Evolutionary conservation across 2,888 invertebrate species (phyloP).

Genomic region (Danaus chrysippus): DNA sequence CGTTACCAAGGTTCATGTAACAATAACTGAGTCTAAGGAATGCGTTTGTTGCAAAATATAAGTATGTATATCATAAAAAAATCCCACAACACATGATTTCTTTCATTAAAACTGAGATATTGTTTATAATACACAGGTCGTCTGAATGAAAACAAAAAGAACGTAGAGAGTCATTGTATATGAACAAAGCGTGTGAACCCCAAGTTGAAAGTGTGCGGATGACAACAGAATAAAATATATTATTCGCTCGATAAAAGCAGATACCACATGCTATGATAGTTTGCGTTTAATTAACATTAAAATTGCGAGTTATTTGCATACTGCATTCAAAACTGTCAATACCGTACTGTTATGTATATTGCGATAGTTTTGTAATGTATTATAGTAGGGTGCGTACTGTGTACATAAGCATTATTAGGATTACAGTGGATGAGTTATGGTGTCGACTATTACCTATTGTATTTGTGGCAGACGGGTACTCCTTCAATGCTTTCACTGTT

Average conservation of each 20-base stretch:
- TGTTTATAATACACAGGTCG: constrained; percentile 77
- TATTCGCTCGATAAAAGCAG: constrained; percentile 32
- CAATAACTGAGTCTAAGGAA: constrained; percentile 36
- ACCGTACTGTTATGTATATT: constrained; percentile 12
- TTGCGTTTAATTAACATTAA: constrained; percentile 22
- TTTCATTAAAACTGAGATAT: constrained; percentile 71
- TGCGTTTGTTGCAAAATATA: constrained; percentile 64
- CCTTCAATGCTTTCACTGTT: neutral
- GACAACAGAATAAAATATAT: constrained; percentile 43
- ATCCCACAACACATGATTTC: constrained; percentile 74
- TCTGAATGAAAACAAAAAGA: constrained; percentile 76
- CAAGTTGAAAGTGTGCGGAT: constrained; percentile 72
- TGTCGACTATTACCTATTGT: constrained; percentile 44
- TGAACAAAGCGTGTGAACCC: constrained; percentile 72
- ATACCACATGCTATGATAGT: constrained; percentile 14
- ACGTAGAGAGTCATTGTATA: constrained; percentile 73
- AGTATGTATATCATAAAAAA: constrained; percentile 47
- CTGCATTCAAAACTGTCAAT: constrained; percentile 22
- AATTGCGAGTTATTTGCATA: constrained; percentile 14
- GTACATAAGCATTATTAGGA: constrained; percentile 31
- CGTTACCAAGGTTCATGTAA: constrained; percentile 1
- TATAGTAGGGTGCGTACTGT: neutral
- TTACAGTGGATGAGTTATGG: constrained; percentile 41
- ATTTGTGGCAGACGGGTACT: constrained; percentile 11
- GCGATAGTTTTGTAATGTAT: neutral